A percentile compares a stretch with the other conserved stretches of the same genome.
phyloP scores from a whole-genome alignment of 2,113 vertebrate genomes.

The Cavia porcellus region DNA sequence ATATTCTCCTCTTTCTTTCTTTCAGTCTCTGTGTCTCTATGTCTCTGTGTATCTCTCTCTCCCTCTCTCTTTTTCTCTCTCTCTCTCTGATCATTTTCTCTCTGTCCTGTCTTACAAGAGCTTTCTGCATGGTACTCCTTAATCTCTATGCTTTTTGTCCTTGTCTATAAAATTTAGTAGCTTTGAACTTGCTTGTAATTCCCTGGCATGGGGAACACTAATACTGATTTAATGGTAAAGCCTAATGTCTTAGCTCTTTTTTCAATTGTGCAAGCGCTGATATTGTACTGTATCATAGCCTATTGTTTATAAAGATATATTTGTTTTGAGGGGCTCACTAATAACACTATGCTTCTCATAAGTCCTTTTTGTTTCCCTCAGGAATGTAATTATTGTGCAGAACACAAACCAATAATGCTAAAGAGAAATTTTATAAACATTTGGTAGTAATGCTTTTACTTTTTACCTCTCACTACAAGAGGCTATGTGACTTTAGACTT shows the following conservation, averaged over 20 bases:
- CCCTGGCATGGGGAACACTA: neutral
- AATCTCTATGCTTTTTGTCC: too few species aligned
- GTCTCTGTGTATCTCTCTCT: neutral
- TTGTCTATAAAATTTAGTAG: neutral
- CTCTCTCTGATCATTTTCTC: neutral
- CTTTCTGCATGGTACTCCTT: neutral
- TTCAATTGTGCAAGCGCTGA: neutral
- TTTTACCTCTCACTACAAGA: rapidly evolving
- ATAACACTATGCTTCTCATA: neutral
- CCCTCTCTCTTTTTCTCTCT: neutral
- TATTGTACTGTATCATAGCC: neutral
- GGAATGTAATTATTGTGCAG: neutral
- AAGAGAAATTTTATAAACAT: neutral
- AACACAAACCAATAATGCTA: neutral
- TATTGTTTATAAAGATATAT: neutral
- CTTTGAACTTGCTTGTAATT: neutral
- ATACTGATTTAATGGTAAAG: neutral
- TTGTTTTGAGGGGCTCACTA: neutral
- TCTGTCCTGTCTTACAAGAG: neutral
- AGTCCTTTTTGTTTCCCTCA: neutral
- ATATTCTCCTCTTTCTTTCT: too few species aligned
- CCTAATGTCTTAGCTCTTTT: neutral
- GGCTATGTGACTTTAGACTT: neutral
- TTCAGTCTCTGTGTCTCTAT: neutral
- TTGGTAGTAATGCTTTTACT: neutral